These are phyloP conservation scores for Frankliniella intonsa DNA, from an alignment of 2,888 invertebrate species.

Conservation along the genomic window DNA sequence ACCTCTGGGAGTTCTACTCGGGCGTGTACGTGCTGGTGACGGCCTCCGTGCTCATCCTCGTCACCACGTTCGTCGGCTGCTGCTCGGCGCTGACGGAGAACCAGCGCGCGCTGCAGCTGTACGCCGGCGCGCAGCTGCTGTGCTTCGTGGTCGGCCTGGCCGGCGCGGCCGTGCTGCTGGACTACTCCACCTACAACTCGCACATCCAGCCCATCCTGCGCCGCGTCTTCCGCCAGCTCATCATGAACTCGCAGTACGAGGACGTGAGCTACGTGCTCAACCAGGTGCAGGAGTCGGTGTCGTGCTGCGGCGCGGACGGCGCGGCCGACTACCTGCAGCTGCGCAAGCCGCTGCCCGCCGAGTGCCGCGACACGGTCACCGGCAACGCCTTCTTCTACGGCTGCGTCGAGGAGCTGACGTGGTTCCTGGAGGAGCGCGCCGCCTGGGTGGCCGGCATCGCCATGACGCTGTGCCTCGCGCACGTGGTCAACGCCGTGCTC, in stretches of 20 bases:
- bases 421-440: slow-evolving; percentile 78
- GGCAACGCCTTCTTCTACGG: slow-evolving; percentile 86
- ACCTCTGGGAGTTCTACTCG: slow-evolving; percentile 72
- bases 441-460: slow-evolving; percentile 79
- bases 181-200: slow-evolving; percentile 76
- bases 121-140: slow-evolving; percentile 66
- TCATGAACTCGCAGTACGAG: slow-evolving; percentile 68
- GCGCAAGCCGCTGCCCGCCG: slow-evolving; percentile 72
- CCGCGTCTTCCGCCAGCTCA: slow-evolving; percentile 64
- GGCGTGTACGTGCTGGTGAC: slow-evolving; percentile 78
- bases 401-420: slow-evolving; percentile 82
- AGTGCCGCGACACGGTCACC: slow-evolving; percentile 81
- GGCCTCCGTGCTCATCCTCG: slow-evolving; percentile 65
- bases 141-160: slow-evolving; percentile 66
- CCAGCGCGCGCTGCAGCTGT: slow-evolving; percentile 60
- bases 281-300: slow-evolving; percentile 81
- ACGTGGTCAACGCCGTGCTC: slow-evolving; percentile 51
- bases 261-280: slow-evolving; percentile 63
- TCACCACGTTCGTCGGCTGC: slow-evolving; percentile 75
- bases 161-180: slow-evolving; percentile 71
- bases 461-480: slow-evolving; percentile 68
- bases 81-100: slow-evolving; percentile 77
- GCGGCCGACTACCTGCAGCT: slow-evolving; percentile 74
- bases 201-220: slow-evolving; percentile 71
- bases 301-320: slow-evolving; percentile 85